Base-by-base conservation (phyloP, 2,113 vertebrate species). In the Tragelaphus scriptus region DNA sequence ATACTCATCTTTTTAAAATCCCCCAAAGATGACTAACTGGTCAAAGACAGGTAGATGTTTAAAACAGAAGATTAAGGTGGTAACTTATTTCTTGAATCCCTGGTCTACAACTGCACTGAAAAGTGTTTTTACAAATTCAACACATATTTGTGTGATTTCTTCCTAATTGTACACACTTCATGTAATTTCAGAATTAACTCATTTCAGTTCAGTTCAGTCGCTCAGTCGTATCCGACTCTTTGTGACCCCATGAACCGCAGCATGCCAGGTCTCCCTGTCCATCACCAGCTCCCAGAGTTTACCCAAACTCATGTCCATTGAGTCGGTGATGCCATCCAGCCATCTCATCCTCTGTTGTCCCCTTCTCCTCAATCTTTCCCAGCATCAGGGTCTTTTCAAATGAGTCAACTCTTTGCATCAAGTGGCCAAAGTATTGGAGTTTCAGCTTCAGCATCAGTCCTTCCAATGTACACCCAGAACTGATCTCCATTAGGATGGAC, bases 41-140 rank as follows among this genome's bases (percentile, higher is more conserved):
- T 82, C 21, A 36, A 77, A 25, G 47, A 91, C 28, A 55, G 55
- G 16, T 16, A 71, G 75, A 44, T 77, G 55, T 26, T 71, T 49
- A 6, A 65, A n/a, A 90, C 63, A 94, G 80, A 23, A 91, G 51
- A 85, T 96, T 93, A 91, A 90, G 55, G 96, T 81, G 86, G 56
- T 80, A 96, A 96, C 85, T 53, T 96, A 17, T 32, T 82, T 85
- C 36, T 93, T 97, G 26, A 90, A 49, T 75, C 28, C 84, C 88
- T 97, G 79, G 97, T 44, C 85, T 87, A 96, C 63, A 93, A 88
- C 79, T 97, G 51, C 86, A 79, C 53, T 97, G 96, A 85, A 97
- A 97, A 97, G 79, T 95, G n/a, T 97, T 94, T 96, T 98, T 97
- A 92, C 81, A 40, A 63, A 30, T 84, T 61, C 30, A 91, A 40